Evolutionary conservation across 2,113 vertebrate species (phyloP).

Genomic region (Prinia subflava): DNA sequence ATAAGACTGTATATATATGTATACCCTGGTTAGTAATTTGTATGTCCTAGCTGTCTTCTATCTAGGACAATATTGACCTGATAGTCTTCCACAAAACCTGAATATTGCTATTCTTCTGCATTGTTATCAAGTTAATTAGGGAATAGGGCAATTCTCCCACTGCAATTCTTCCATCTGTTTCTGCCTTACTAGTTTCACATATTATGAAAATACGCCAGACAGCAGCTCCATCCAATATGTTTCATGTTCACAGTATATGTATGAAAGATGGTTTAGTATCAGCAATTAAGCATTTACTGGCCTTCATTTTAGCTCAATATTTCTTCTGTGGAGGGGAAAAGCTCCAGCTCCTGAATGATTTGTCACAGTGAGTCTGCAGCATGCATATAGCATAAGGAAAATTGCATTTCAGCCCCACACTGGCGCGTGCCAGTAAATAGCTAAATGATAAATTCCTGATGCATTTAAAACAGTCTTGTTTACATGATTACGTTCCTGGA

Average conservation of each 20-base stretch:
- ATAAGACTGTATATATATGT: neutral
- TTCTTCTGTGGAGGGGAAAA: conserved; percentile 4
- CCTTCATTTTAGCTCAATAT: conserved; percentile 46
- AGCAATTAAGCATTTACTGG: conserved; percentile 38
- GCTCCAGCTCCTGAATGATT: neutral
- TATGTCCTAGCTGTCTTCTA: neutral
- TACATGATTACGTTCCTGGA: neutral
- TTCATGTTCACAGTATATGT: conserved; percentile 54
- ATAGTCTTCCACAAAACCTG: neutral
- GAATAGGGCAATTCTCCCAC: conserved; percentile 62
- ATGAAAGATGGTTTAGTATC: conserved; percentile 44
- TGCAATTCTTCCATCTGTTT: conserved; percentile 68
- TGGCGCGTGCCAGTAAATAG: neutral
- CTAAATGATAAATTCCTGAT: neutral
- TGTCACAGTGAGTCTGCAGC: neutral
- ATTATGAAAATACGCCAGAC: conserved; percentile 61
- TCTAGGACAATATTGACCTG: neutral
- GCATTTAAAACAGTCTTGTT: neutral
- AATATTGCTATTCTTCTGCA: conserved; percentile 55
- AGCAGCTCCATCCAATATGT: conserved; percentile 61
- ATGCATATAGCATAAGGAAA: neutral
- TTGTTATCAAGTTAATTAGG: conserved; percentile 65
- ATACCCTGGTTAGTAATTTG: neutral
- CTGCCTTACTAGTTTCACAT: conserved; percentile 68
- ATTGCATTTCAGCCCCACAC: neutral